A percentile compares a stretch with the other conserved stretches of the same genome.
Evolutionary conservation across 2,888 invertebrate species (phyloP).

Genomic region (Scotopteryx bipunctaria): DNA sequence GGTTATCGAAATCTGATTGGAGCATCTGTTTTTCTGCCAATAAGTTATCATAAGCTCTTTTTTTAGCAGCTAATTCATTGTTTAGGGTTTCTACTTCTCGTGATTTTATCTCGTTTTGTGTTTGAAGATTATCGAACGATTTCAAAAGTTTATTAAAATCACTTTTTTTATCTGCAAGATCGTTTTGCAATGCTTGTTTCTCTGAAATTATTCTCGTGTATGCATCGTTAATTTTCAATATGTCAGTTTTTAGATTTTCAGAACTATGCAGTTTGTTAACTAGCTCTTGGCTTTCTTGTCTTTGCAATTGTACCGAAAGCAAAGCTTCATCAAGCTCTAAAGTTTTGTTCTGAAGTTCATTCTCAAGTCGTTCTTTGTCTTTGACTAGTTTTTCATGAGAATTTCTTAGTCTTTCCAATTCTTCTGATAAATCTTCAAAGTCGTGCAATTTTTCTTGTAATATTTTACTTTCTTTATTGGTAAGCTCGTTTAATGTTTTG

Average conservation of each 20-base stretch:
- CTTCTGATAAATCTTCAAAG: conserved; percentile 46
- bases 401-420: conserved; percentile 46
- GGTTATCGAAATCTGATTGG: conserved; percentile 46
- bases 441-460: conserved; percentile 50
- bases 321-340: conserved; percentile 49
- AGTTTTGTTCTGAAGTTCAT: conserved; percentile 47
- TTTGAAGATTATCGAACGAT: conserved; percentile 22
- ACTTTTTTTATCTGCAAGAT: conserved; percentile 45
- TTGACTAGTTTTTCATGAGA: conserved; percentile 45
- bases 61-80: conserved; percentile 43
- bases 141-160: conserved; percentile 37
- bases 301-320: conserved; percentile 45
- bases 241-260: conserved; percentile 49
- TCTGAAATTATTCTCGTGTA: conserved; percentile 46
- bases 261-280: conserved; percentile 44
- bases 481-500: conserved; percentile 48
- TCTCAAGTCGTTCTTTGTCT: conserved; percentile 55
- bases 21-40: conserved; percentile 47
- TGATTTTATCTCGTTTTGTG: conserved; percentile 33
- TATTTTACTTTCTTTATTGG: conserved; percentile 54
- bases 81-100: conserved; percentile 40
- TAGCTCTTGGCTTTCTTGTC: conserved; percentile 53
- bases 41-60: conserved; percentile 42
- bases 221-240: conserved; percentile 42
- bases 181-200: conserved; percentile 47